A percentile compares a stretch with the other conserved stretches of the same genome.
Conservation (phyloP, 2,888 invertebrate genomes). For the Nowickia ferox region DNA sequence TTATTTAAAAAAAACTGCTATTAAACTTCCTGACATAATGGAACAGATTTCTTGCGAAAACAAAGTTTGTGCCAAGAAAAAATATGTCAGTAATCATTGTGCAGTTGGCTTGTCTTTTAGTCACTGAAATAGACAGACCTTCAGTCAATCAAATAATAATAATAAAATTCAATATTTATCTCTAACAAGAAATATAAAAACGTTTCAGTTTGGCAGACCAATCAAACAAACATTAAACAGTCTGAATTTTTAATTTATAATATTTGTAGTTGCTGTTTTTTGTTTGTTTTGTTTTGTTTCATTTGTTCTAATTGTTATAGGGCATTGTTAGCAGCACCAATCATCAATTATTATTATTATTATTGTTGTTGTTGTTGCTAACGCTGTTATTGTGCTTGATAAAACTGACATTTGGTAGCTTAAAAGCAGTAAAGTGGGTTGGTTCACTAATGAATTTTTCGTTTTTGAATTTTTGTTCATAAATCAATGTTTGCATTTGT, state of each 20-base stretch:
- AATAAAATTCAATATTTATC: slow-evolving; percentile 8
- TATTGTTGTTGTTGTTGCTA: slow-evolving; percentile 9
- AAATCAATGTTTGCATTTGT: slow-evolving; percentile 71
- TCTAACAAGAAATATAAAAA: slow-evolving; percentile 12
- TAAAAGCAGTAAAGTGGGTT: slow-evolving; percentile 40
- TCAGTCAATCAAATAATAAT: slow-evolving; percentile 34
- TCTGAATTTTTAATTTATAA: slow-evolving; percentile 15
- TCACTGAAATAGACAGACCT: slow-evolving; percentile 27
- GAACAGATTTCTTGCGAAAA: background rate
- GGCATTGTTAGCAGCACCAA: slow-evolving; percentile 18
- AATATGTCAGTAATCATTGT: slow-evolving; percentile 58
- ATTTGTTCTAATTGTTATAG: slow-evolving; percentile 46
- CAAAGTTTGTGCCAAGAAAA: slow-evolving; percentile 13
- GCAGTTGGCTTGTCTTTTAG: slow-evolving; percentile 22
- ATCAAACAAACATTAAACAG: slow-evolving; percentile 1
- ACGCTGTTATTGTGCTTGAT: slow-evolving; percentile 27
- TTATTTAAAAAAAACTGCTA: too few relatives aligned
- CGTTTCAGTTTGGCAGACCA: slow-evolving; percentile 1
- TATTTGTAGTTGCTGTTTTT: slow-evolving; percentile 14
- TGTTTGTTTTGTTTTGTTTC: slow-evolving; percentile 9
- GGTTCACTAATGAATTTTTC: slow-evolving; percentile 63
- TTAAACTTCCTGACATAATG: too few relatives aligned
- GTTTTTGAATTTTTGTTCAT: slow-evolving; percentile 55
- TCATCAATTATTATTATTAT: slow-evolving; percentile 9
- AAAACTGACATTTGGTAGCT: slow-evolving; percentile 63